Percentiles rank a stretch among this genome's conserved stretches.
Conservation (phyloP, 2,888 invertebrate species). For the Maniola hyperantus region DNA sequence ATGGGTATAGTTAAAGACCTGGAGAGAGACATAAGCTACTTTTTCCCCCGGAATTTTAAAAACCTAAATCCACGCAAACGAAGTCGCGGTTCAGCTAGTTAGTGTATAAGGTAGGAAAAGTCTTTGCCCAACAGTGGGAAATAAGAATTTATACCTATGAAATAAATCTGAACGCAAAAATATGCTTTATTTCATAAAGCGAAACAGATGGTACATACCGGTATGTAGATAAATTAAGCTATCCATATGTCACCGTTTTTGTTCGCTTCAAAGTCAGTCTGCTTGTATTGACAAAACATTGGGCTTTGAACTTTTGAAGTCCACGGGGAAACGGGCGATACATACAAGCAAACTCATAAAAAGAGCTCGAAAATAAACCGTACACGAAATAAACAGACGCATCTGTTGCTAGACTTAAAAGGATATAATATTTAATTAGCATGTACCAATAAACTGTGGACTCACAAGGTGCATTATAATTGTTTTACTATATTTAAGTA, state of each 20-base stretch:
- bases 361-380: slow-evolving; percentile 24
- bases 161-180: neutral
- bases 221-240: neutral
- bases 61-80: no score
- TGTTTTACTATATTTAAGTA: neutral
- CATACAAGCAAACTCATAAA: slow-evolving; percentile 12
- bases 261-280: slow-evolving; percentile 6
- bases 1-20: no score
- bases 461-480: slow-evolving; percentile 4
- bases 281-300: slow-evolving; percentile 14
- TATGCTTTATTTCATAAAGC: neutral
- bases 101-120: no score
- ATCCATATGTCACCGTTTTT: neutral
- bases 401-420: slow-evolving; percentile 29
- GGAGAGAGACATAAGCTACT: no score
- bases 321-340: slow-evolving; percentile 2
- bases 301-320: slow-evolving; percentile 20
- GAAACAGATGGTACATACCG: neutral
- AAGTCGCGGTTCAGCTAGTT: no score
- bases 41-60: no score
- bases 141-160: neutral
- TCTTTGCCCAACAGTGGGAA: no score
- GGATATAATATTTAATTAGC: slow-evolving; percentile 32
- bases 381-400: slow-evolving; percentile 25
- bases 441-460: neutral